phyloP scores from a whole-genome alignment of 2,113 vertebrate species.

The Cavia porcellus region DNA sequence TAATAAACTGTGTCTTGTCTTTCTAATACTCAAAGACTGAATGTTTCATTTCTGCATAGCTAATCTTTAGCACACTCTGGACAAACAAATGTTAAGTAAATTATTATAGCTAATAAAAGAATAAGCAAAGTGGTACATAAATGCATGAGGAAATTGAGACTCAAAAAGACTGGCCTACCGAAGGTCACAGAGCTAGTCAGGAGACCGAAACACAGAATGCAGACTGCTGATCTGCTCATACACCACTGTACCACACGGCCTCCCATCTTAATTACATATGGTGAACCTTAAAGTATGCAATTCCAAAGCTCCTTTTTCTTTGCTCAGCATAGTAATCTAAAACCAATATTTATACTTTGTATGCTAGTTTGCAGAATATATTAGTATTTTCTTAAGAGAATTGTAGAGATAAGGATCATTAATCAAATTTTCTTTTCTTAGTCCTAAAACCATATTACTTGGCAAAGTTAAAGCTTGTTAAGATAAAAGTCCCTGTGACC shows the following conservation, averaged over 20 bases:
- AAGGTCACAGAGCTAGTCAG: background rate
- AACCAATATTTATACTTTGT: background rate
- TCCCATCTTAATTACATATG: background rate
- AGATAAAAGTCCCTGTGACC: background rate
- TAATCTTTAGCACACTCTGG: background rate
- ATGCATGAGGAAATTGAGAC: background rate
- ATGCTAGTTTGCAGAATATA: background rate
- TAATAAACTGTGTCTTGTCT: background rate
- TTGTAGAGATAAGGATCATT: background rate
- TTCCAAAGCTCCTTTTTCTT: background rate
- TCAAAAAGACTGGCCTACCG: background rate
- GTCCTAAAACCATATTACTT: background rate
- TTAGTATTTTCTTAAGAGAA: conserved; percentile 48
- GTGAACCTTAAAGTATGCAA: background rate
- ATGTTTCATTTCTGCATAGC: background rate
- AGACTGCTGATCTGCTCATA: background rate
- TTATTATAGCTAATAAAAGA: background rate
- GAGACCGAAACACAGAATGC: background rate
- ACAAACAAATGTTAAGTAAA: background rate
- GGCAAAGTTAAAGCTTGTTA: conserved; percentile 3
- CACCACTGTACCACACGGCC: background rate
- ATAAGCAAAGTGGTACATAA: background rate
- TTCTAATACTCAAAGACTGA: background rate
- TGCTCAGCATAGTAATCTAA: conserved; percentile 11
- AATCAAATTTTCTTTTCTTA: conserved; percentile 52